Conservation (phyloP, 2,888 invertebrate genomes). For the Apotomis betuletana region DNA sequence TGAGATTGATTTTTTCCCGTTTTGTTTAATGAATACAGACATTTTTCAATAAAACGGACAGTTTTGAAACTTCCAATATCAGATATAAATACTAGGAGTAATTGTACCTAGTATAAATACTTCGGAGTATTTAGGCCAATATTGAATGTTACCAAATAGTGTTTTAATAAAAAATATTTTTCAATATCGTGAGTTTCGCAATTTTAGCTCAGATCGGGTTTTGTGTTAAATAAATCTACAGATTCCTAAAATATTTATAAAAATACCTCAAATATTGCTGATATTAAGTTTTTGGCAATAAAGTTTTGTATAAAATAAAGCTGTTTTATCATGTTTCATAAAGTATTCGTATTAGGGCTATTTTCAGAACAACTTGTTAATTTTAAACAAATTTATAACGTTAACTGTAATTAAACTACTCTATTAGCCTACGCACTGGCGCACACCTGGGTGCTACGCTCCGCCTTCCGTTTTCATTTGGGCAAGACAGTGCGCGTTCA, state of each 20-base stretch:
- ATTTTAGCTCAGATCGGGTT: background rate
- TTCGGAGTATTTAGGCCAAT: background rate
- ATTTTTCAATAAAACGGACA: background rate
- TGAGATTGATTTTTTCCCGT: slow-evolving; percentile 22
- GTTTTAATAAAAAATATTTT: background rate
- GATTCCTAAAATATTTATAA: background rate
- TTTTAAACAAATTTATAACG: no score
- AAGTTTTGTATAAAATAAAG: no score
- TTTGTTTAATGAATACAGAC: slow-evolving; percentile 14
- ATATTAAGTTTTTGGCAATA: no score
- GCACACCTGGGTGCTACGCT: no score
- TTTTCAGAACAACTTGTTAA: no score
- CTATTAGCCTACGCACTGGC: no score
- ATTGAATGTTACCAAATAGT: background rate
- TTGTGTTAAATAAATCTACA: no score
- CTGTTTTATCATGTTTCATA: no score
- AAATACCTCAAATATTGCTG: background rate
- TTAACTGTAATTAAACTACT: no score
- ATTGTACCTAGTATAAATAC: background rate
- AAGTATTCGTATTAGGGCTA: no score
- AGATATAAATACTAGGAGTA: background rate
- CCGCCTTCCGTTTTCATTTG: no score
- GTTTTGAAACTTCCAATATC: background rate
- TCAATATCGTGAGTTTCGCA: background rate
- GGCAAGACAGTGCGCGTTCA: no score